Conservation (phyloP, 2,113 vertebrate species). For the Corvus moneduloides region DNA sequence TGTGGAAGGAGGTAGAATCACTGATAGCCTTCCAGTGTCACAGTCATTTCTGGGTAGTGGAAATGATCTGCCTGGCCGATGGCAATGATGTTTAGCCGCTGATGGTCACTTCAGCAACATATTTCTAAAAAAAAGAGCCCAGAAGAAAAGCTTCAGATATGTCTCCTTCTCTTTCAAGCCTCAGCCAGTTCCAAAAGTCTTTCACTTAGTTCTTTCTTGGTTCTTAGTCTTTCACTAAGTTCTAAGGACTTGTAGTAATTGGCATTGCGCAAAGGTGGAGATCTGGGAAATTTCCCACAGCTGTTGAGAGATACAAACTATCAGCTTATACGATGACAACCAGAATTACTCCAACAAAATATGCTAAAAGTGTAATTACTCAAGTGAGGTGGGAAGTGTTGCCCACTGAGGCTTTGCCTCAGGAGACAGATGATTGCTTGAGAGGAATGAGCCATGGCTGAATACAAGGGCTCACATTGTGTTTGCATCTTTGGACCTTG, state of each 20-base stretch:
- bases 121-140: not conserved
- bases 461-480: not conserved
- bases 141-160: not conserved
- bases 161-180: not conserved
- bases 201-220: no score
- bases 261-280: not conserved
- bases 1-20: not conserved
- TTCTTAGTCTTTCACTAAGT: not conserved
- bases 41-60: not conserved
- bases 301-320: not conserved
- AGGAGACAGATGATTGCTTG: not conserved
- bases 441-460: not conserved
- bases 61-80: not conserved
- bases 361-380: not conserved
- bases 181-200: not conserved
- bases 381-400: not conserved
- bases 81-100: not conserved
- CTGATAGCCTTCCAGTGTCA: not conserved
- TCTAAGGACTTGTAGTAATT: not conserved
- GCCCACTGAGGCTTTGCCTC: not conserved
- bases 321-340: not conserved
- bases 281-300: not conserved
- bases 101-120: not conserved
- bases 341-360: not conserved
- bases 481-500: not conserved